Percentiles rank a stretch among this genome's conserved stretches.
These are phyloP conservation scores for Rhabdornis inornatus DNA, from an alignment of 2,113 vertebrate genomes.

Conservation along the genomic window DNA sequence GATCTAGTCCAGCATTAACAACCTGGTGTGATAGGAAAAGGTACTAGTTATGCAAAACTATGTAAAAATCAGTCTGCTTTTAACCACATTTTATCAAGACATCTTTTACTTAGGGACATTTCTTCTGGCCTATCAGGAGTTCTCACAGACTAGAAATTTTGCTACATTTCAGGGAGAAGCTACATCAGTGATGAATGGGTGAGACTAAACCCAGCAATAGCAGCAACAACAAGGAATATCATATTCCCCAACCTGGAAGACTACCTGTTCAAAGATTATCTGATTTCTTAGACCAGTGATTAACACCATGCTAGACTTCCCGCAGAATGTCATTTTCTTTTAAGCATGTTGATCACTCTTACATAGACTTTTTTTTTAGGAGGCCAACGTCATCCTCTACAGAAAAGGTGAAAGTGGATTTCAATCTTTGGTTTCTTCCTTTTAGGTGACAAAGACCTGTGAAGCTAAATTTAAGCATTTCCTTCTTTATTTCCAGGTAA, in stretches of 20 bases:
- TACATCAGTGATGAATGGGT: background rate
- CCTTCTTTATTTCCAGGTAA: background rate
- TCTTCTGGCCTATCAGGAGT: background rate
- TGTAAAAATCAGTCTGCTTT: background rate
- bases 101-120: background rate
- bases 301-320: background rate
- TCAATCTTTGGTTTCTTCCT: background rate
- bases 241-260: background rate
- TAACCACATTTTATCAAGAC: background rate
- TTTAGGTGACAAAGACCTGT: background rate
- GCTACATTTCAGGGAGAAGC: background rate
- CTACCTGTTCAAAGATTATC: background rate
- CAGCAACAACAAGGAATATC: background rate
- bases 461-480: background rate
- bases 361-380: background rate
- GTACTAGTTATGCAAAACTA: background rate
- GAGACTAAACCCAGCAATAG: background rate
- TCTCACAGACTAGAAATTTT: background rate
- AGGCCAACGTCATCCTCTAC: background rate
- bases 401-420: background rate
- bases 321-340: background rate
- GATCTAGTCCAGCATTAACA: background rate
- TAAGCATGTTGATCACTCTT: background rate
- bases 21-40: background rate
- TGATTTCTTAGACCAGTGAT: background rate